These are phyloP conservation scores for Chaetorhynchus papuensis DNA, from an alignment of 2,113 vertebrate genomes.

Conservation along the genomic window DNA sequence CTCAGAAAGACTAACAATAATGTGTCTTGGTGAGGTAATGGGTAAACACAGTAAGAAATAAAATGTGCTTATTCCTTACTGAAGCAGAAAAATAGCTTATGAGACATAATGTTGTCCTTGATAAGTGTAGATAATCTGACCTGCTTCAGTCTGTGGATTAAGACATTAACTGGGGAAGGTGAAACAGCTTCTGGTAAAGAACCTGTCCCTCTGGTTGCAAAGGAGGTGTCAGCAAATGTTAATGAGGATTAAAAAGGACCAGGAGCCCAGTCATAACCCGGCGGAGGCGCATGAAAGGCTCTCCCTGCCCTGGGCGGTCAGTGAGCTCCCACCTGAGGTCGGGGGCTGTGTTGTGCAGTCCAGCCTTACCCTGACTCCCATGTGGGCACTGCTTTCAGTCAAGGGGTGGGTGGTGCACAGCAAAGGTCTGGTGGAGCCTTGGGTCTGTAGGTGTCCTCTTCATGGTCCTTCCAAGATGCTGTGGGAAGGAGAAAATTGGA, in stretches of 20 bases:
- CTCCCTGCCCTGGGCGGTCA: neutral
- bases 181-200: neutral
- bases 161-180: neutral
- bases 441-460: neutral
- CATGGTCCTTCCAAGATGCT: neutral
- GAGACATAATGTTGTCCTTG: constrained; percentile 17
- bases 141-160: neutral
- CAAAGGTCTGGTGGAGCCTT: neutral
- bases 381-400: accelerated
- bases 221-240: constrained; percentile 23
- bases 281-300: neutral
- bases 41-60: constrained; percentile 27
- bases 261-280: neutral
- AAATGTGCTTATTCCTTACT: neutral
- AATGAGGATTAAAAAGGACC: neutral
- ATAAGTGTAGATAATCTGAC: constrained; percentile 29
- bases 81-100: constrained; percentile 51
- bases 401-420: neutral
- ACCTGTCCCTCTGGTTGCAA: constrained; percentile 35
- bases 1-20: constrained; percentile 40
- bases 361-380: accelerated
- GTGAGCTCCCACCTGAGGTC: neutral
- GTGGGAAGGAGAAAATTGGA: neutral
- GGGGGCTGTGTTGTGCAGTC: neutral
- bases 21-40: constrained; percentile 41